phyloP scores from a whole-genome alignment of 2,797 vertebrate genomes.

The Myotis myotis region DNA sequence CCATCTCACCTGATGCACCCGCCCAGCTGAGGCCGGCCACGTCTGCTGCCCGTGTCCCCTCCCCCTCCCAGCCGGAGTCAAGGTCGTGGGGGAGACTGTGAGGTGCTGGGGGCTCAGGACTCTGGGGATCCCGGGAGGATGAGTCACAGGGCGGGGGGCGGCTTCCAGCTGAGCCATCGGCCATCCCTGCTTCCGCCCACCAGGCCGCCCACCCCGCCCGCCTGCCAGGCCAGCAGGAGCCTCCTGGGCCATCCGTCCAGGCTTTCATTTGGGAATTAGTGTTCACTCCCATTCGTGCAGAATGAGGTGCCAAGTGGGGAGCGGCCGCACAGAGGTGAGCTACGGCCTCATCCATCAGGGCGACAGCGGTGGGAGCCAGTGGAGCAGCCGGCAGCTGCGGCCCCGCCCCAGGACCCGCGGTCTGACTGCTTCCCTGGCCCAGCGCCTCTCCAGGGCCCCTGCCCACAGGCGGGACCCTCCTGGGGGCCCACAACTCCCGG shows the following conservation, averaged over 20 bases:
- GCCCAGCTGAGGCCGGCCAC: too few species aligned
- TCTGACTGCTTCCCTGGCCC: not conserved
- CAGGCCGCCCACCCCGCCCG: accelerated
- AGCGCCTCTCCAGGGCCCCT: accelerated
- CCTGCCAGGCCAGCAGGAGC: accelerated
- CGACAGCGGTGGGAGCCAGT: conserved; percentile 12
- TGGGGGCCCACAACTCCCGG: not conserved
- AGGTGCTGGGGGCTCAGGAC: accelerated
- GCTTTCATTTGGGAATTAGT: conserved; percentile 37
- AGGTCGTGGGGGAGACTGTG: accelerated
- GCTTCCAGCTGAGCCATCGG: accelerated
- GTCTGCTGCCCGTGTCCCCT: not conserved
- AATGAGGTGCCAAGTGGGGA: conserved; percentile 6
- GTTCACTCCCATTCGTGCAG: not conserved
- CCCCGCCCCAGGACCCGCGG: accelerated
- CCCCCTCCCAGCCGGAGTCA: not conserved
- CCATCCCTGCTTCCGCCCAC: accelerated
- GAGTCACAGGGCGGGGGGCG: accelerated
- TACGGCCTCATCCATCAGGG: conserved; percentile 62
- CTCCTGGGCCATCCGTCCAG: not conserved
- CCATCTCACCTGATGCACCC: not conserved
- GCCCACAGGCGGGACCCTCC: not conserved
- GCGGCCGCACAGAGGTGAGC: not conserved
- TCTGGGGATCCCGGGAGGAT: accelerated
- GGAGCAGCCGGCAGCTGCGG: not conserved